These are phyloP conservation scores for Megatriorchis doriae DNA, from an alignment of 2,113 vertebrate species.

Conservation along the genomic window DNA sequence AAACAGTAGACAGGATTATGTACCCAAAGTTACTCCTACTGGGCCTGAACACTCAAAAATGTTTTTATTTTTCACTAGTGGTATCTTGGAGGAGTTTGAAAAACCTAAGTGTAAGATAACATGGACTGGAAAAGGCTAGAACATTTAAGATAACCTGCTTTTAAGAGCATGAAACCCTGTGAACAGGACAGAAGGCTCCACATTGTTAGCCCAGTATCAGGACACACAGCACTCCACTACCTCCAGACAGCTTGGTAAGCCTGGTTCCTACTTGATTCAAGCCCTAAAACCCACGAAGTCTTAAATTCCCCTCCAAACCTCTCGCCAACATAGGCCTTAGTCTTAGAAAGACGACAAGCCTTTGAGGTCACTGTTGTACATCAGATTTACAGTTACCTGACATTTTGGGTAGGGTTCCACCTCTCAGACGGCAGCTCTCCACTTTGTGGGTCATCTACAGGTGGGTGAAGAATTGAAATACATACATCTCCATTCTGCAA, in stretches of 20 bases:
- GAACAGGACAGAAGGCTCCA: neutral
- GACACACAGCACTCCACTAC: neutral
- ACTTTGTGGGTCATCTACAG: conserved; percentile 97
- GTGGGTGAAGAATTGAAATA: conserved; percentile 98
- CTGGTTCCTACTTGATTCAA: neutral
- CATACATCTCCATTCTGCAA: conserved; percentile 95
- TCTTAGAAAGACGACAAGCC: neutral
- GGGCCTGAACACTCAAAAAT: neutral
- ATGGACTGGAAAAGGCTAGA: neutral
- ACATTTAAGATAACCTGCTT: neutral
- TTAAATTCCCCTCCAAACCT: neutral
- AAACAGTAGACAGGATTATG: neutral
- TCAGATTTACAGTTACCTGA: conserved; percentile 79
- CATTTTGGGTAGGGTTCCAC: conserved; percentile 98
- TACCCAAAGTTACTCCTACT: neutral
- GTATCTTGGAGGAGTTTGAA: neutral
- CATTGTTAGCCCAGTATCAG: neutral
- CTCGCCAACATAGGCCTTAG: neutral
- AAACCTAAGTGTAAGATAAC: neutral
- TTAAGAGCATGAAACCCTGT: neutral
- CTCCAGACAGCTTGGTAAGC: neutral
- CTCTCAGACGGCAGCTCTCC: conserved; percentile 96
- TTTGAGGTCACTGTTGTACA: neutral
- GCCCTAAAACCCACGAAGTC: neutral
- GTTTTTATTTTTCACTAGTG: neutral